phyloP scores from a whole-genome alignment of 2,797 vertebrate genomes.

The Gephyroberyx darwinii region DNA sequence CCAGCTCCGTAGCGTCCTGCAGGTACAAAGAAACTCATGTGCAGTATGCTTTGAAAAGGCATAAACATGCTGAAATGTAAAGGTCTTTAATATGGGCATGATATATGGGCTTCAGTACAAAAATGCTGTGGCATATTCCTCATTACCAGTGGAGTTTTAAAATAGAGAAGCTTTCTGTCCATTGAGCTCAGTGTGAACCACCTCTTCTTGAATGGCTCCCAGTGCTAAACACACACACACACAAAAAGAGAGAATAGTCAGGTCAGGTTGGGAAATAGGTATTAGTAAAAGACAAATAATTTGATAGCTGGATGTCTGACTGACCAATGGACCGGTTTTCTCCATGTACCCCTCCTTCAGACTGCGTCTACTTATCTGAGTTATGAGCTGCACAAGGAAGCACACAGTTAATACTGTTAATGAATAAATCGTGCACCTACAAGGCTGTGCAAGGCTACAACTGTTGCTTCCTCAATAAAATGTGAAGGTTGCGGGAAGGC shows the following conservation, averaged over 20 bases:
- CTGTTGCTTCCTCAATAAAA: no score
- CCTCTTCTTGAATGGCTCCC: constrained; percentile 88
- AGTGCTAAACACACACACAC: constrained; percentile 79
- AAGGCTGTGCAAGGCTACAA: no score
- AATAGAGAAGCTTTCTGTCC: constrained; percentile 88
- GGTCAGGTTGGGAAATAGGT: constrained; percentile 24
- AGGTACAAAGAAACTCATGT: not conserved
- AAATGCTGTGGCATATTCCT: not conserved
- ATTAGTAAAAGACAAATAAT: constrained; percentile 50
- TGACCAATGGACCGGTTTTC: constrained; percentile 92
- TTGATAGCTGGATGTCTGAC: constrained; percentile 59
- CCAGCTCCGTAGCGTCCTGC: constrained; percentile 88
- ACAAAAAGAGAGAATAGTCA: not conserved
- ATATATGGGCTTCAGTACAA: no score
- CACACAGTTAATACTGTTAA: not conserved
- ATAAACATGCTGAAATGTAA: no score
- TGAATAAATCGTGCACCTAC: no score
- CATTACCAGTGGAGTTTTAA: constrained; percentile 89
- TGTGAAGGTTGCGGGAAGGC: not conserved
- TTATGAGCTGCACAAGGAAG: constrained; percentile 81
- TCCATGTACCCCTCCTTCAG: constrained; percentile 92
- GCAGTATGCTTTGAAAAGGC: no score
- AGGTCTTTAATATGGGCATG: no score
- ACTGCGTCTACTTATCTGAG: constrained; percentile 83
- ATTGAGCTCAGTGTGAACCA: constrained; percentile 89